These are phyloP conservation scores for Ranitomeya imitator DNA, from an alignment of 2,113 vertebrate species.

Conservation along the genomic window DNA sequence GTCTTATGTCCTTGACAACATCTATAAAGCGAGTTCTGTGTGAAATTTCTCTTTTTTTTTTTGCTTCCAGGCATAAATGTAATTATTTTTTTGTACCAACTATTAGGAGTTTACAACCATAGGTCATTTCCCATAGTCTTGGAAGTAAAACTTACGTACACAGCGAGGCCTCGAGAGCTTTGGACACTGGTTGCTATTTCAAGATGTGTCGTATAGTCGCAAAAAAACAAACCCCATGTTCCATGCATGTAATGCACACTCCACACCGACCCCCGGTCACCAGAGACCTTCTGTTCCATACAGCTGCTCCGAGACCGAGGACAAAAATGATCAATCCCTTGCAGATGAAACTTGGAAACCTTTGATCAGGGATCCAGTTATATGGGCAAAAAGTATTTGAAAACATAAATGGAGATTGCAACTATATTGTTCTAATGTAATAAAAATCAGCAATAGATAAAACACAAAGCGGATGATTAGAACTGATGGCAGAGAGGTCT, in stretches of 20 bases:
- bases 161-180: neutral
- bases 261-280: constrained; percentile 15
- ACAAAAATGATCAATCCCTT: neutral
- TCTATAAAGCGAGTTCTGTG: neutral
- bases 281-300: constrained; percentile 10
- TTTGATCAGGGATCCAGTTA: constrained; percentile 12
- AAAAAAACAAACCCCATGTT: neutral
- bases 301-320: constrained; percentile 6
- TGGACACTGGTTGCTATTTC: constrained; percentile 19
- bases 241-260: constrained; percentile 21
- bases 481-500: neutral
- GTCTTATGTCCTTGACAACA: neutral
- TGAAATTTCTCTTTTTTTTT: neutral
- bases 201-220: neutral
- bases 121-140: neutral
- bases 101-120: neutral
- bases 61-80: constrained; percentile 21
- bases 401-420: neutral
- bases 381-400: neutral
- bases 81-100: constrained; percentile 5
- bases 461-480: neutral
- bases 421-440: neutral
- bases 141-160: neutral
- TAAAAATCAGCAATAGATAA: neutral
- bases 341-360: neutral